These are phyloP conservation scores for Folsomia manolachei DNA, from an alignment of 2,888 invertebrate genomes.

Conservation along the genomic window DNA sequence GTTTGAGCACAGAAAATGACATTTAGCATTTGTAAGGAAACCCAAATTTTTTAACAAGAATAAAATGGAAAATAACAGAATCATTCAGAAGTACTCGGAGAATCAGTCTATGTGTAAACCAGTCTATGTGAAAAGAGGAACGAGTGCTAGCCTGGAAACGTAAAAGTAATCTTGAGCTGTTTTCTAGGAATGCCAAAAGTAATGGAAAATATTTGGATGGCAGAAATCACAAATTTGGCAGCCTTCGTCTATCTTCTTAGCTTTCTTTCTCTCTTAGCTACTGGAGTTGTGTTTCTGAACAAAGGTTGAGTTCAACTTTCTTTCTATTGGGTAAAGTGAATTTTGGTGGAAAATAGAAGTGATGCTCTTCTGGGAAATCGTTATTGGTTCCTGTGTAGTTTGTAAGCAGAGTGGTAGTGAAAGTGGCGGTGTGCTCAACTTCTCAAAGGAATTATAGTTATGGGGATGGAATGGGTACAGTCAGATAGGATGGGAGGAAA, in stretches of 20 bases:
- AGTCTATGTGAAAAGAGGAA: neutral
- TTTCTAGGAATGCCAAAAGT: constrained; percentile 10
- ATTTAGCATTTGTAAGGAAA: constrained; percentile 3
- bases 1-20: constrained; percentile 14
- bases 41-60: neutral
- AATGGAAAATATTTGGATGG: constrained; percentile 19
- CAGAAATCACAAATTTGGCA: constrained; percentile 20
- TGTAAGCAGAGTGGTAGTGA: constrained; percentile 1
- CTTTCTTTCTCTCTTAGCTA: neutral
- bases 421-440: constrained; percentile 17
- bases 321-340: constrained; percentile 16
- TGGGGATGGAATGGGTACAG: constrained; percentile 14
- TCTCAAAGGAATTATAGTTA: constrained; percentile 24
- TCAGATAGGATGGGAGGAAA: neutral
- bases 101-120: too few species aligned
- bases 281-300: constrained; percentile 17
- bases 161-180: constrained; percentile 8
- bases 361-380: constrained; percentile 23
- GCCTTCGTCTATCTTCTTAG: neutral
- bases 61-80: constrained; percentile 3
- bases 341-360: constrained; percentile 11
- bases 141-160: neutral
- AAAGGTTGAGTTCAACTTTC: constrained; percentile 14
- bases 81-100: neutral
- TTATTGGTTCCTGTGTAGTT: constrained; percentile 20